Evolutionary conservation across 1,140 invertebrate species (phyloP).

Genomic region (Acromyrmex echinatior): DNA sequence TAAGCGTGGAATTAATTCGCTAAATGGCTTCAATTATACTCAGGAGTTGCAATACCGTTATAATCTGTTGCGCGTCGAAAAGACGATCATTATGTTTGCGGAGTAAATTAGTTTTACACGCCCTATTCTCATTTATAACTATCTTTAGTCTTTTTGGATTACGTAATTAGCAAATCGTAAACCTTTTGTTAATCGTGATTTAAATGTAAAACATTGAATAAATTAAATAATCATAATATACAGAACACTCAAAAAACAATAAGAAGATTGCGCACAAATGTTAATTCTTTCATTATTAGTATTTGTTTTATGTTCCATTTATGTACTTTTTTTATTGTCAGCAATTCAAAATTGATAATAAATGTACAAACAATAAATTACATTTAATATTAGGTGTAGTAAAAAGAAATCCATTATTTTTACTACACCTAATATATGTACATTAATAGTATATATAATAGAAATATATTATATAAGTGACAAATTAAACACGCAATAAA

Average conservation of each 20-base stretch:
- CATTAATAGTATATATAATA: too few species aligned
- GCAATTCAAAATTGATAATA: slow-evolving; percentile 3
- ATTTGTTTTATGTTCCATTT: not conserved
- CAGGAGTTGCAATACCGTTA: slow-evolving; percentile 5
- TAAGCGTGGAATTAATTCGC: slow-evolving; percentile 51
- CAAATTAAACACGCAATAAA: too few species aligned
- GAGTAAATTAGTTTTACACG: slow-evolving; percentile 37
- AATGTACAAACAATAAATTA: too few species aligned
- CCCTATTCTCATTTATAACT: not conserved
- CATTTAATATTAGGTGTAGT: too few species aligned
- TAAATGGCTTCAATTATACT: slow-evolving; percentile 63
- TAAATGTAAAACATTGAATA: not conserved
- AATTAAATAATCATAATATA: not conserved
- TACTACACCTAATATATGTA: too few species aligned
- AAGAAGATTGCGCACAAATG: not conserved
- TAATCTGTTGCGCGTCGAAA: slow-evolving; percentile 41
- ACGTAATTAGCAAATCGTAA: not conserved
- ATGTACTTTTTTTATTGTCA: not conserved
- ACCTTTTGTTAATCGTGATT: slow-evolving; percentile 2
- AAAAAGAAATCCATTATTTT: too few species aligned
- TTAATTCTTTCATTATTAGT: not conserved
- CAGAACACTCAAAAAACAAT: not conserved
- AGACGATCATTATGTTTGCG: slow-evolving; percentile 9
- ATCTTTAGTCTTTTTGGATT: not conserved
- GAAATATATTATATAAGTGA: too few species aligned